Base-by-base conservation (phyloP, 1,140 invertebrate genomes). In the Brachionus paranguensis region DNA sequence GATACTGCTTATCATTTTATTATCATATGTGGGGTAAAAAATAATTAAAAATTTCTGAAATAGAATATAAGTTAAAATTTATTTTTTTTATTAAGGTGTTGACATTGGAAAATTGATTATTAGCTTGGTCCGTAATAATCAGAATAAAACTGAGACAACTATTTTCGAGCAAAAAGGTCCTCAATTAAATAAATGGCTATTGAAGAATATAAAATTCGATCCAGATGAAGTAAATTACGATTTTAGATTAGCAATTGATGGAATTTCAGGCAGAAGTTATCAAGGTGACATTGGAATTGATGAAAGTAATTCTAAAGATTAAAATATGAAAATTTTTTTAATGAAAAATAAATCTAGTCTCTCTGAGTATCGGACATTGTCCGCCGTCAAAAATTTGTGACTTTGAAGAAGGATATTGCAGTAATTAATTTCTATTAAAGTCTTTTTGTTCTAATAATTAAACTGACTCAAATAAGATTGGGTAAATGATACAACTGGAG, bases 331-430 rank as follows among this genome's bases (percentile, higher is more conserved):
- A 17, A 7, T 29, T 37, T n/a, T 37, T 20, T 4, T 5, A 20
- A 12, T 20, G 2, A 64, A 27, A 50, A 29, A 37, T 6, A 7
- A 37, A 37, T 37, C 33, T 7, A 79, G 33, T 79, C 6, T 79
- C 43, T 20, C n/a, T 79, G 41, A 20, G 8, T 1, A 37, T 41
- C 60, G 76, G 50, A 11, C 27, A 60, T 3, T 83, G 81, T 55
- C 64, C 64, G 50, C 81, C 60, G 37, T 50, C 64, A 10, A 20
- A 6, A 33, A 17, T 65, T 6, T 89, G 88, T 85, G 86, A 86
- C 79, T 89, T 89, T 86, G 88, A 89, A 79, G 60, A 86, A 33
- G 86, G 84, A 60, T 84, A 29, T 5, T 87, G 88, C 86, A 87
- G 87, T 81, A 8, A 24, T 79, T 79, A 64, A 64, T 43, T 14